Conservation (phyloP, 2,888 invertebrate genomes). For the Rambutsinella grinnellia region DNA sequence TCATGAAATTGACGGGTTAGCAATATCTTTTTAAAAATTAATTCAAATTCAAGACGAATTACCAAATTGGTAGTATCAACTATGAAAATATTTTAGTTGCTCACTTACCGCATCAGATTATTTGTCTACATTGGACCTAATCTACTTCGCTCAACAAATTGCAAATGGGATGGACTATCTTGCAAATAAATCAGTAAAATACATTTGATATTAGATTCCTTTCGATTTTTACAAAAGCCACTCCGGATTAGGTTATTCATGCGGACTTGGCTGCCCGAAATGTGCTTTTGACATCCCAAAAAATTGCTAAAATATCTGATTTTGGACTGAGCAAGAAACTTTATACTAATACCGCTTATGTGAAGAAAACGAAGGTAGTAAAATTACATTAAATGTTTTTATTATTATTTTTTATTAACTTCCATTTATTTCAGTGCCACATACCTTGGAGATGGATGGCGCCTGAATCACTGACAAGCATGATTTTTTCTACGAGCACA, state of each 20-base stretch:
- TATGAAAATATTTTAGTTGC: not conserved
- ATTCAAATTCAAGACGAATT: not conserved
- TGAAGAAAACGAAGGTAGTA: constrained; percentile 59
- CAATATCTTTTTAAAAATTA: not conserved
- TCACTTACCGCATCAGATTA: not conserved
- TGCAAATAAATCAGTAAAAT: constrained; percentile 50
- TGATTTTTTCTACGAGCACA: constrained; percentile 33
- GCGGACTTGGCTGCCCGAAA: constrained; percentile 59
- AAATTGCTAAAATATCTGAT: constrained; percentile 50
- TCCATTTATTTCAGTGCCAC: constrained; percentile 20
- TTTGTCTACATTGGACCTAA: constrained; percentile 43
- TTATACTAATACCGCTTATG: constrained; percentile 58
- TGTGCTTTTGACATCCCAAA: constrained; percentile 47
- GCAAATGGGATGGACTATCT: constrained; percentile 61
- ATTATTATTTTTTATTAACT: not conserved
- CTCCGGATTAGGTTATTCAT: constrained; percentile 50
- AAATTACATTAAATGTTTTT: not conserved
- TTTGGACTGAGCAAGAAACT: constrained; percentile 60
- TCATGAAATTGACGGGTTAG: constrained; percentile 36
- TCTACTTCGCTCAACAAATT: constrained; percentile 49
- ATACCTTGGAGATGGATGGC: constrained; percentile 60
- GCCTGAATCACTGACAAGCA: constrained; percentile 34
- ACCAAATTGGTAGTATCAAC: not conserved
- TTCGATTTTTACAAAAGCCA: not conserved
- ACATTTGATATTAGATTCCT: too few species aligned